A percentile compares a stretch with the other conserved stretches of the same genome.
phyloP scores from a whole-genome alignment of 2,888 invertebrate species.

The Cryptus viduatorius region DNA sequence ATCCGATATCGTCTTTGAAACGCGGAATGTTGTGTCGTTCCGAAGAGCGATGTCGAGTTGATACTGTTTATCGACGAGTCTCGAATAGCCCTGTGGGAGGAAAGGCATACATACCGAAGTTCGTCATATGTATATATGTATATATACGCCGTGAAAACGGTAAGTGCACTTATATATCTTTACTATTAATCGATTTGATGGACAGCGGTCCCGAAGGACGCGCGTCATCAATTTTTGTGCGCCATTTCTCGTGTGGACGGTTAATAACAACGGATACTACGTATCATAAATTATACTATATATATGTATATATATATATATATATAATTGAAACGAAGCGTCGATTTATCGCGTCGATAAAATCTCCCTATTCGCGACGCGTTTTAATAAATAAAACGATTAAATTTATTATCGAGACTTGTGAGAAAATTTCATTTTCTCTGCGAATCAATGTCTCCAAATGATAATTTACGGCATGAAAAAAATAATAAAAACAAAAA shows the following conservation, averaged over 20 bases:
- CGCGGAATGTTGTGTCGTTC: slow-evolving; percentile 34
- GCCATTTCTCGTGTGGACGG: slow-evolving; percentile 45
- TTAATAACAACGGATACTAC: slow-evolving; percentile 50
- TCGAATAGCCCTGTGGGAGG: slow-evolving; percentile 19
- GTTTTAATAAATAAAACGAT: slow-evolving; percentile 47
- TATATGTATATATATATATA: background rate
- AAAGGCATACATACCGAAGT: background rate
- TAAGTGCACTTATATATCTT: slow-evolving; percentile 48
- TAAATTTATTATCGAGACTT: slow-evolving; percentile 25
- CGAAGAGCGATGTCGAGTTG: slow-evolving; percentile 10
- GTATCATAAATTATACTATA: slow-evolving; percentile 20
- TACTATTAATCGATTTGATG: slow-evolving; percentile 32
- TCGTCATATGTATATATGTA: slow-evolving; percentile 14
- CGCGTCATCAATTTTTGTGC: slow-evolving; percentile 38
- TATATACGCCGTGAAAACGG: slow-evolving; percentile 39
- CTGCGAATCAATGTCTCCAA: slow-evolving; percentile 9
- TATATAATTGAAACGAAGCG: slow-evolving; percentile 26
- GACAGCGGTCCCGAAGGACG: slow-evolving; percentile 1
- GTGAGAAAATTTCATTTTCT: slow-evolving; percentile 49
- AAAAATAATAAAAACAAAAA: background rate
- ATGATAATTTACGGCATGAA: background rate
- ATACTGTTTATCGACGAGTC: slow-evolving; percentile 32
- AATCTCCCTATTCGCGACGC: slow-evolving; percentile 26
- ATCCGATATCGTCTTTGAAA: background rate
- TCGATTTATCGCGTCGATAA: slow-evolving; percentile 30